Evolutionary conservation across 2,888 invertebrate species (phyloP).

Genomic region (Ryuthela nishihirai): DNA sequence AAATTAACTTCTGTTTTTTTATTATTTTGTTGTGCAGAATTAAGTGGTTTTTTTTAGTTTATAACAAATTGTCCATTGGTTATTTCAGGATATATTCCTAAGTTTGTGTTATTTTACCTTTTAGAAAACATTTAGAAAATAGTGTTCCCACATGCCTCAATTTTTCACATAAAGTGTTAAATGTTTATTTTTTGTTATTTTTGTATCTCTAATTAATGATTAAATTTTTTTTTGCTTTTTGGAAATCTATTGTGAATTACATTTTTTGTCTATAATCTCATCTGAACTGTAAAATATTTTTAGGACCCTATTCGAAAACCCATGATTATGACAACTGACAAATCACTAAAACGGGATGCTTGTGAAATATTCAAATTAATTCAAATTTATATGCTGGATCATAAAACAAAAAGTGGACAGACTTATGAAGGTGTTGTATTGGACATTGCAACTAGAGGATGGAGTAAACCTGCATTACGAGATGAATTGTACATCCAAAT

Average conservation of each 20-base stretch:
- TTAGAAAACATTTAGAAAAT: too few species aligned
- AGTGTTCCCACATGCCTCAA: neutral
- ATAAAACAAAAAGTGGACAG: constrained; percentile 65
- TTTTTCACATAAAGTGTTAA: too few species aligned
- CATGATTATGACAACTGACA: constrained; percentile 75
- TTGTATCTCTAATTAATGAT: neutral
- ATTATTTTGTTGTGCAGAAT: too few species aligned
- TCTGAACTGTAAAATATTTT: too few species aligned
- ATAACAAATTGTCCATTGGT: too few species aligned
- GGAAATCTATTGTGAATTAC: too few species aligned
- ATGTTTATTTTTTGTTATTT: too few species aligned
- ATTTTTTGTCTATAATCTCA: too few species aligned
- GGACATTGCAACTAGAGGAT: constrained; percentile 79
- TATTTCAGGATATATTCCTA: too few species aligned
- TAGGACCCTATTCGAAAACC: constrained; percentile 83
- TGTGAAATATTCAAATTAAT: constrained; percentile 87
- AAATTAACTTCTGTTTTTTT: too few species aligned
- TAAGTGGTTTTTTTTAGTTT: too few species aligned
- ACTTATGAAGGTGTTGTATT: constrained; percentile 73
- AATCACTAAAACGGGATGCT: constrained; percentile 86
- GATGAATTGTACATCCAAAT: constrained; percentile 96
- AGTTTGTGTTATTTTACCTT: too few species aligned
- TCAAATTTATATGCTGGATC: constrained; percentile 96
- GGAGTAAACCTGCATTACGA: constrained; percentile 72
- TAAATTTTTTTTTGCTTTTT: neutral